Conservation (phyloP, 53 echinoderm and acorn worm genomes). For the Arbacia lixula region DNA sequence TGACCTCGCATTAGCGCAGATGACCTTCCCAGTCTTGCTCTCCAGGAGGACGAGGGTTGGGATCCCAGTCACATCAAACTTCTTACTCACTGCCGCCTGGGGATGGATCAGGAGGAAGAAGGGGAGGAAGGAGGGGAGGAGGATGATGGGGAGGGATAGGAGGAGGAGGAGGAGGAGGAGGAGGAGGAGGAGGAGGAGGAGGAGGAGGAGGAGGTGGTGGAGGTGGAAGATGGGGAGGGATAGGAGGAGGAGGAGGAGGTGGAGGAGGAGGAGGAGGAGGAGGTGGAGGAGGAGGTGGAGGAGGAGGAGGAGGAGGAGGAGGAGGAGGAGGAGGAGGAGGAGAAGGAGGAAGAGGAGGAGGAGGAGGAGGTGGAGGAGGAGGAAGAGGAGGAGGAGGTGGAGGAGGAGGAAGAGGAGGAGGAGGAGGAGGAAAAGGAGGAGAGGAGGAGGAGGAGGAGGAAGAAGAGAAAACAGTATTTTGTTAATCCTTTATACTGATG, state of each 20-base stretch:
- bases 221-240: background rate
- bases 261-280: background rate
- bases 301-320: background rate
- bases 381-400: background rate
- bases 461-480: background rate
- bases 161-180: too few relatives aligned
- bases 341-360: background rate
- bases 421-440: background rate
- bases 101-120: background rate
- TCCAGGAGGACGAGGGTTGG: conserved; percentile 81
- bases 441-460: background rate
- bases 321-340: background rate
- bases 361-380: background rate
- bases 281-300: background rate
- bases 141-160: background rate
- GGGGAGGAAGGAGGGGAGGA: background rate
- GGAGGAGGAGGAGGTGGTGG: background rate
- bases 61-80: conserved; percentile 82
- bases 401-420: background rate
- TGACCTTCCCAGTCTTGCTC: conserved; percentile 57
- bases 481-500: too few relatives aligned
- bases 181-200: too few relatives aligned
- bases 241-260: background rate
- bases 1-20: conserved; percentile 65
- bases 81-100: conserved; percentile 69